Base-by-base conservation (phyloP, 2,113 vertebrate genomes). In the Ammodytes marinus region DNA sequence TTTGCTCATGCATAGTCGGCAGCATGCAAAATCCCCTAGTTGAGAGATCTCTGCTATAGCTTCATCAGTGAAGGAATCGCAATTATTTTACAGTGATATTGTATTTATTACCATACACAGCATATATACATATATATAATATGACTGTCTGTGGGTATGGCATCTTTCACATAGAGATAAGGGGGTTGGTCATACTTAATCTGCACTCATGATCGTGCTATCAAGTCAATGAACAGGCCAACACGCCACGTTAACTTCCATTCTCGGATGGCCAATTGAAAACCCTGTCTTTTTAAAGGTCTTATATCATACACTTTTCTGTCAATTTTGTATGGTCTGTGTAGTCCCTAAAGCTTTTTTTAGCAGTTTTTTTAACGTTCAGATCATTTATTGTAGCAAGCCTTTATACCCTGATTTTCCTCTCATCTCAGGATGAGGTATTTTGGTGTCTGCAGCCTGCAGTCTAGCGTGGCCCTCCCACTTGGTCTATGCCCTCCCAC, bases 201-300 rank as follows among this genome's bases (percentile, higher is more conserved):
- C 40, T 74, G 35, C 70, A n/a, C 15, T 52, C 39, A 40, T 75
- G 39, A 84, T 64, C 55, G 63, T 49, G 50, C 57, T 78, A 69
- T 77, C 69, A 69, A 42, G 42, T 49, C 17, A 70, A 74, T 6
- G 55, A 53, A 45, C 73, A 55, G 8, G 3, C 17, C 5, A 2
- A 19, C 7, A 35, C 14, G 6, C 67, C 27, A 39, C 8, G 57
- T 60, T 54, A 57, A 47, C 54, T 63, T 74, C 43, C 14, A 67
- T 71, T 60, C 37, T 42, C 8, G 2, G 69, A 71, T n/a, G 17
- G 70, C 27, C 64, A 11, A 4, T 19, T 10, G 60, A 49, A 27
- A 55, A 79, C 60, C 3, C 14, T 39, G 68, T 54, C 45, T 43
- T 68, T 71, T 69, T n/a, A 82, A 69, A 78, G 45, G 80, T 27